Evolutionary conservation across 1,140 invertebrate genomes (phyloP).

Genomic region (Euglossa dilemma): DNA sequence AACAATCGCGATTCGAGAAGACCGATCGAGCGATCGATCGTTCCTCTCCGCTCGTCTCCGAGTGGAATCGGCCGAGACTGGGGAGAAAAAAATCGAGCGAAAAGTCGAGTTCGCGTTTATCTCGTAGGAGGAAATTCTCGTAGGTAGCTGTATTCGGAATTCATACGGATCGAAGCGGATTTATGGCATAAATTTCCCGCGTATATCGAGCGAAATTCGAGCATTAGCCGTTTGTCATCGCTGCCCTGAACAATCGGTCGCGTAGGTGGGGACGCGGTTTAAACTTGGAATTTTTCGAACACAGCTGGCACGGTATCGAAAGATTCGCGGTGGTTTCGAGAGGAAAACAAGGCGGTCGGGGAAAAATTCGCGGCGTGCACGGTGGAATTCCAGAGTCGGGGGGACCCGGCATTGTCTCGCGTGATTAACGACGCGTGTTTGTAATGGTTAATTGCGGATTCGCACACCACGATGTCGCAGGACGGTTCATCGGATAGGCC

Average conservation of each 20-base stretch:
- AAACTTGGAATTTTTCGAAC: not conserved
- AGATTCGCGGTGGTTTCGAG: too few species aligned
- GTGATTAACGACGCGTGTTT: constrained; percentile 2
- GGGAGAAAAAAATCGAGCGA: too few species aligned
- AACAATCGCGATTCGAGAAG: too few species aligned
- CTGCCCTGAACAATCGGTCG: not conserved
- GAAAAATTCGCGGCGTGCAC: not conserved
- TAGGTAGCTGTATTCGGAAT: not conserved
- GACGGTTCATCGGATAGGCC: not conserved
- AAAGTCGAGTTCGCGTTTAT: not conserved
- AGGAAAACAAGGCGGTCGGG: too few species aligned
- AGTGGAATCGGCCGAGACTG: too few species aligned
- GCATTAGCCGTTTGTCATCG: too few species aligned
- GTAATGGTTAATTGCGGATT: constrained; percentile 28
- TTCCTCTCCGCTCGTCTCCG: not conserved
- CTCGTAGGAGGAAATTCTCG: too few species aligned
- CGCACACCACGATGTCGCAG: not conserved
- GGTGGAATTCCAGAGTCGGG: not conserved
- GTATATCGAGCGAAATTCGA: not conserved
- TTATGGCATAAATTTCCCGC: not conserved
- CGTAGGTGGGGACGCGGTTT: not conserved
- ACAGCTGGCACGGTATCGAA: not conserved
- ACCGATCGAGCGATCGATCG: not conserved
- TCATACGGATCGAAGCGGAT: not conserved
- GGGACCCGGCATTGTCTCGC: not conserved